Evolutionary conservation across 64 coral and sea anemone species (phyloP), one percentile per base, ranked within the genome.

Genomic region (Exaiptasia diaphana): DNA sequence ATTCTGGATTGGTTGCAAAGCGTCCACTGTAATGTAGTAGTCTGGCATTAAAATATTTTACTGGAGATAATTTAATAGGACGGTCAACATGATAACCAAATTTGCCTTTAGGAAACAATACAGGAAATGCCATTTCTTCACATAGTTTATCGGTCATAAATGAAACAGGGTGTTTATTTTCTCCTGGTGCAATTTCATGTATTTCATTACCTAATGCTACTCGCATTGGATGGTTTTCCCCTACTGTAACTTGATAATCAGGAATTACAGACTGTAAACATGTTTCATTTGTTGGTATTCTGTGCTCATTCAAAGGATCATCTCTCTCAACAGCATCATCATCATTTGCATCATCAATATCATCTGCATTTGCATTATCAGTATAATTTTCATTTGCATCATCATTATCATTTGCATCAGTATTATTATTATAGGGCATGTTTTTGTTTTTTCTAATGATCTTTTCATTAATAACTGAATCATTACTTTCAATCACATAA

Each of bases 211-310:
- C 71, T 21, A 49, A 30, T 50, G 14, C 3, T 74, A 52, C 44
- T 30, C n/a, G n/a, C n/a, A n/a, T n/a, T 18, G 23, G 35, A 49
- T 74, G 48, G 9, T 74, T 25, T 74, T 74, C 43, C 45, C 53
- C 44, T 50, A 49, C n/a, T 33, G 53, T 12, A 50, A 74, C 1
- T 50, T 42, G 71, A 20, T 74, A 74, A 80, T 80, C 57, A 46
- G 77, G 56, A 65, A 80, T 80, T 10, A 65, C 41, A 64, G 55
- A 80, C 23, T 80, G 77, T 14, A 80, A 49, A 80, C 77, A 80
- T 80, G 58, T 80, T 30, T 80, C 55, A 50, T 1, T 64, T 55
- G 77, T 58, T 46, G 77, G 57, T 80, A 58, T 64, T 43, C 77
- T 64, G 29, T 53, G 29, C 24, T 75, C 46, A 79, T 79, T 78